Conservation (phyloP, 2,113 vertebrate genomes). For the Miniopterus natalensis region DNA sequence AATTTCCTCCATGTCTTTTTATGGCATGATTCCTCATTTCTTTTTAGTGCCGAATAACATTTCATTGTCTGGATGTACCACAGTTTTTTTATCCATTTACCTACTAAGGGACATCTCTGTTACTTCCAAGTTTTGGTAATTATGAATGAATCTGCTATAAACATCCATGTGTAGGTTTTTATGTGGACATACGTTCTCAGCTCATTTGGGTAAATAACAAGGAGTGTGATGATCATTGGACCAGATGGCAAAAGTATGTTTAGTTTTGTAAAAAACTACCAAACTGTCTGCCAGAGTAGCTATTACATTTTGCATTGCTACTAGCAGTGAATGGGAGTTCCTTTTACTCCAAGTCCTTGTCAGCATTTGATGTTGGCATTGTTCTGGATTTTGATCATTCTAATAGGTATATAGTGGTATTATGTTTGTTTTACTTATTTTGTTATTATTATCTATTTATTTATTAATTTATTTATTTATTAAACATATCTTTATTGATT, state of each 20-base stretch:
- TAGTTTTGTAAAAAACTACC: conserved; percentile 24
- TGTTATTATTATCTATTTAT: too few species aligned
- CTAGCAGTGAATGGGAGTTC: neutral
- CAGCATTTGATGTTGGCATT: neutral
- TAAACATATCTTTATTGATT: too few species aligned
- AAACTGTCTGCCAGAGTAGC: neutral
- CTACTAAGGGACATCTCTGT: neutral
- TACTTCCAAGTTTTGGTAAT: neutral
- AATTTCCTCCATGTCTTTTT: neutral
- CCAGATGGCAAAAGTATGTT: neutral
- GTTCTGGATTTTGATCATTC: neutral
- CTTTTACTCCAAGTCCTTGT: neutral
- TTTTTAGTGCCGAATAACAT: neutral
- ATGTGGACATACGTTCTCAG: neutral
- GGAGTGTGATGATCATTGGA: neutral
- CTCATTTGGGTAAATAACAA: neutral
- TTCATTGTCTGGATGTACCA: neutral
- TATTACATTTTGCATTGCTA: neutral
- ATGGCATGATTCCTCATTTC: neutral
- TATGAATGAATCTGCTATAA: neutral
- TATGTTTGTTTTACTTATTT: neutral
- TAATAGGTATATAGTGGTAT: neutral
- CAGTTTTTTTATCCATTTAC: neutral
- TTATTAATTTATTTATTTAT: too few species aligned
- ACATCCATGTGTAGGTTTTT: neutral